Conservation (phyloP, 2,113 vertebrate genomes). For the Egretta garzetta region DNA sequence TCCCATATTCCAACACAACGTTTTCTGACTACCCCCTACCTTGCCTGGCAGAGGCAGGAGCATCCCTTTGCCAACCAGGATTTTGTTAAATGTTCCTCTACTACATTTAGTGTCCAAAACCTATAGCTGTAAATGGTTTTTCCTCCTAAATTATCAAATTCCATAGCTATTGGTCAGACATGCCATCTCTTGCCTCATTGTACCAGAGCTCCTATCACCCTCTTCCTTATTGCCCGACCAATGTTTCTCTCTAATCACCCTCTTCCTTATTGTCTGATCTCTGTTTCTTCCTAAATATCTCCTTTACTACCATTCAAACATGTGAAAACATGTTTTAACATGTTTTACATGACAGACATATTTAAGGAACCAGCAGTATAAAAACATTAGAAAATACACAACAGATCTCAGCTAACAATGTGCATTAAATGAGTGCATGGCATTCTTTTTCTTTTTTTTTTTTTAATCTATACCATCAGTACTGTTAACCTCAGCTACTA, state of each 20-base stretch:
- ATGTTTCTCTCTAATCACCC: background rate
- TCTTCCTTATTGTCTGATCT: slow-evolving; percentile 14
- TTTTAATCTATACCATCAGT: background rate
- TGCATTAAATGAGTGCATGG: background rate
- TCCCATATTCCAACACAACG: background rate
- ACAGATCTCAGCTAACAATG: background rate
- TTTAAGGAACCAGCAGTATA: background rate
- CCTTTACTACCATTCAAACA: background rate
- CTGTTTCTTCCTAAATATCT: background rate
- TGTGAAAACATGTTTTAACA: background rate
- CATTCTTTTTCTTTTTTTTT: background rate
- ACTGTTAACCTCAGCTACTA: background rate
- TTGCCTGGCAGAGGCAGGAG: background rate
- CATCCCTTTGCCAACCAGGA: background rate
- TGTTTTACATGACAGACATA: background rate
- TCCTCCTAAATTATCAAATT: slow-evolving; percentile 28
- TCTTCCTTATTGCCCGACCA: slow-evolving; percentile 10
- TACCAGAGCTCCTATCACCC: background rate
- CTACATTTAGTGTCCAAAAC: background rate
- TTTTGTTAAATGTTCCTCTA: background rate
- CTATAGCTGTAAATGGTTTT: background rate
- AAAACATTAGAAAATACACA: background rate
- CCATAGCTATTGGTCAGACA: background rate
- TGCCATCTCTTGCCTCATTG: background rate
- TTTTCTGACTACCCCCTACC: background rate